Evolutionary conservation across 2,797 vertebrate species (phyloP).

Genomic region (Ctenochaetus hawaiiensis): DNA sequence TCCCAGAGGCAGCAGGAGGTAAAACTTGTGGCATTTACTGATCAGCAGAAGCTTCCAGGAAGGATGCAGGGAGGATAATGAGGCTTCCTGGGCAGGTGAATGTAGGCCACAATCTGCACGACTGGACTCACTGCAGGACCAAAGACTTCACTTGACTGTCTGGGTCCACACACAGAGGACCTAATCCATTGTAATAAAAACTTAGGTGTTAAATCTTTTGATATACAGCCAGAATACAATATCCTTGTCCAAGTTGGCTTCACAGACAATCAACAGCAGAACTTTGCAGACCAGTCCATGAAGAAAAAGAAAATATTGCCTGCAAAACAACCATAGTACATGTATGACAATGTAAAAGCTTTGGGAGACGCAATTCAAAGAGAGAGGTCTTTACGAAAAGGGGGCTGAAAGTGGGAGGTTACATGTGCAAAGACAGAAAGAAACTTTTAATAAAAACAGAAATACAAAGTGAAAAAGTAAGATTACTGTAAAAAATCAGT

Average conservation of each 20-base stretch:
- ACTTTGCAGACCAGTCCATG: background rate
- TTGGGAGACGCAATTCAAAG: background rate
- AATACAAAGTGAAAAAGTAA: background rate
- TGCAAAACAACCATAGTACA: slow-evolving; percentile 7
- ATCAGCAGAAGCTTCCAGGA: slow-evolving; percentile 70
- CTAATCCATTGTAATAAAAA: slow-evolving; percentile 18
- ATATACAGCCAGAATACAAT: slow-evolving; percentile 32
- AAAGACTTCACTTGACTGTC: slow-evolving; percentile 14
- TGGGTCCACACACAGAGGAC: background rate
- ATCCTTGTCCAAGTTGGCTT: slow-evolving; percentile 22
- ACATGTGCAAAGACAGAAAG: background rate
- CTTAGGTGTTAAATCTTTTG: slow-evolving; percentile 25
- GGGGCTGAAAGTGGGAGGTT: background rate
- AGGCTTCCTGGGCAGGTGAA: slow-evolving; percentile 70
- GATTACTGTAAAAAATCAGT: background rate
- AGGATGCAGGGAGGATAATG: slow-evolving; percentile 72
- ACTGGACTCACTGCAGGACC: slow-evolving; percentile 32
- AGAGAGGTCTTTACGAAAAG: background rate
- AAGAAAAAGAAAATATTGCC: background rate
- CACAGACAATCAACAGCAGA: slow-evolving; percentile 21
- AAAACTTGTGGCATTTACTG: slow-evolving; percentile 77
- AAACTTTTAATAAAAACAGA: background rate
- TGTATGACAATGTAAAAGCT: slow-evolving; percentile 4
- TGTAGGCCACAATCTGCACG: slow-evolving; percentile 37
- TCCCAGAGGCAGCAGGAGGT: slow-evolving; percentile 61